Evolutionary conservation across 2,113 vertebrate genomes (phyloP).

Genomic region (Jaculus jaculus): DNA sequence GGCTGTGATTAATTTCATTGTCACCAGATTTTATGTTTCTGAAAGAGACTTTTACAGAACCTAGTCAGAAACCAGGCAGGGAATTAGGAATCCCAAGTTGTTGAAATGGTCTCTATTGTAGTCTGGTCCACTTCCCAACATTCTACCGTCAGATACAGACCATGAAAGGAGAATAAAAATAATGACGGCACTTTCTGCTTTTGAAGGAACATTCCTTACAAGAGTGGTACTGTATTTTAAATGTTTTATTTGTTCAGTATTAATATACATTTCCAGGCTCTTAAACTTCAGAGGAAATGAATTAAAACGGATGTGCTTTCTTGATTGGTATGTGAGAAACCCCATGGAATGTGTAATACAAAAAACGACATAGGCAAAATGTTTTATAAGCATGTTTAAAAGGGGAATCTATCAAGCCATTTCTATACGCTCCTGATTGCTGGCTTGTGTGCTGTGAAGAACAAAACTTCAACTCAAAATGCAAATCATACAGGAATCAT

Average conservation of each 20-base stretch:
- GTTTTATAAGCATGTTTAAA: slow-evolving; percentile 76
- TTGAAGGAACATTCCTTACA: slow-evolving; percentile 73
- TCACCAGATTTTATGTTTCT: slow-evolving; percentile 84
- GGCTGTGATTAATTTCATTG: slow-evolving; percentile 85
- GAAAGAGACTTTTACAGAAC: slow-evolving; percentile 79
- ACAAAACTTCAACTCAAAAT: slow-evolving; percentile 77
- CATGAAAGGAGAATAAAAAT: slow-evolving; percentile 71
- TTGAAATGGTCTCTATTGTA: slow-evolving; percentile 54
- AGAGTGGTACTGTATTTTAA: slow-evolving; percentile 62
- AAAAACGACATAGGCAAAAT: slow-evolving; percentile 70
- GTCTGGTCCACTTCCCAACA: slow-evolving; percentile 76
- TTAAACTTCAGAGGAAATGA: slow-evolving; percentile 75
- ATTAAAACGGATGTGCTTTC: slow-evolving; percentile 77
- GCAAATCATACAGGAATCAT: slow-evolving; percentile 72
- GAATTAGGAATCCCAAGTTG: slow-evolving; percentile 59
- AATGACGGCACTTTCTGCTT: slow-evolving; percentile 63
- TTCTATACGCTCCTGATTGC: slow-evolving; percentile 74
- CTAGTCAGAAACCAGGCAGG: slow-evolving; percentile 74
- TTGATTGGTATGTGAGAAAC: slow-evolving; percentile 75
- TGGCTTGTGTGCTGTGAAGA: slow-evolving; percentile 76
- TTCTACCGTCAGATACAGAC: slow-evolving; percentile 77
- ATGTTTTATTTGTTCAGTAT: slow-evolving; percentile 73
- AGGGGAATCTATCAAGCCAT: slow-evolving; percentile 65
- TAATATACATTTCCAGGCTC: slow-evolving; percentile 72
- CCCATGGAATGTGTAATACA: slow-evolving; percentile 64